Evolutionary conservation across 2,888 invertebrate species (phyloP).

Genomic region (Caenorhabditis japonica): DNA sequence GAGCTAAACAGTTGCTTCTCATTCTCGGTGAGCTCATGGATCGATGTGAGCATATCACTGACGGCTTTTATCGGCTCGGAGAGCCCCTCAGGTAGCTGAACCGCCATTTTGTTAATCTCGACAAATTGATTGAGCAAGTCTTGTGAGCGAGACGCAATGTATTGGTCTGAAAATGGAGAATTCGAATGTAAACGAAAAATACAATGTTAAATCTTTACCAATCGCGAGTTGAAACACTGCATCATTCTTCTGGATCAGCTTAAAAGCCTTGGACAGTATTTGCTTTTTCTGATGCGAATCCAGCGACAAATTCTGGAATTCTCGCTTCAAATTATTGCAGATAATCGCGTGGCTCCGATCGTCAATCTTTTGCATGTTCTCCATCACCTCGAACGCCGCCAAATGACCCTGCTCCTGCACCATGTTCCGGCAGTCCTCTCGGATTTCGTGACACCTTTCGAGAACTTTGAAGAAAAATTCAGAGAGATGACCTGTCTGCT

Average conservation of each 20-base stretch:
- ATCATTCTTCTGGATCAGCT: constrained; percentile 34
- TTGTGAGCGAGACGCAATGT: constrained; percentile 27
- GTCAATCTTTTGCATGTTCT: constrained; percentile 41
- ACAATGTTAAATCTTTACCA: constrained; percentile 1
- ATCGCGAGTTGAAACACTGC: constrained; percentile 35
- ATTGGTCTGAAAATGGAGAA: constrained; percentile 24
- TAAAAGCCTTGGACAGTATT: constrained; percentile 44
- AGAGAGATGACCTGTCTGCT: constrained; percentile 31
- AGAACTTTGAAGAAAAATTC: constrained; percentile 43
- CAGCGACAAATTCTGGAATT: constrained; percentile 37
- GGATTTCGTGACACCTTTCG: constrained; percentile 36
- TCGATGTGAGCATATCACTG: constrained; percentile 42
- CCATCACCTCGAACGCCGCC: constrained; percentile 44
- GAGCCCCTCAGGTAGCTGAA: constrained; percentile 34
- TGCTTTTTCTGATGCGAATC: constrained; percentile 38
- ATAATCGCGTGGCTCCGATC: constrained; percentile 35
- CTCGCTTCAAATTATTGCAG: constrained; percentile 35
- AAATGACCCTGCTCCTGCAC: constrained; percentile 38
- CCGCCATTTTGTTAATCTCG: constrained; percentile 38
- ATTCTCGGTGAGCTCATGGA: constrained; percentile 45
- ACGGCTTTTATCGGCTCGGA: constrained; percentile 41
- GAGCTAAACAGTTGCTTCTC: constrained; percentile 38
- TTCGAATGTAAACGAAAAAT: neutral
- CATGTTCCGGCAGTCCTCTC: constrained; percentile 39
- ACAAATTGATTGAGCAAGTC: constrained; percentile 41